These are phyloP conservation scores for Automeris io DNA, from an alignment of 2,888 invertebrate species.

Conservation along the genomic window DNA sequence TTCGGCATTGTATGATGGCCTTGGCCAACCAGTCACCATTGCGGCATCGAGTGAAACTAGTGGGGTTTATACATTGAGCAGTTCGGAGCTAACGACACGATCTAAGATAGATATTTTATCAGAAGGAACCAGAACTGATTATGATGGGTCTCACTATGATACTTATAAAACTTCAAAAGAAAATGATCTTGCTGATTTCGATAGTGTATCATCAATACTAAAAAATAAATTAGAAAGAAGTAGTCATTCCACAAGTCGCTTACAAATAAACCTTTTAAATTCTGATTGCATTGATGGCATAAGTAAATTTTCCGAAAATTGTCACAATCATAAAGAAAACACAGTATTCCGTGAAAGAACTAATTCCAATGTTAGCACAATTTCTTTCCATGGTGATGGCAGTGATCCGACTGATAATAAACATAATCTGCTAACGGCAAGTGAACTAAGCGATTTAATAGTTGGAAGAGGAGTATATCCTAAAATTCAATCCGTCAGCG, in stretches of 20 bases:
- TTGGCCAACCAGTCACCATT: conserved; percentile 75
- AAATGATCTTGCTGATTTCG: conserved; percentile 68
- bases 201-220: conserved; percentile 68
- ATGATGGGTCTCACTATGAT: conserved; percentile 74
- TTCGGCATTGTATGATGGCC: conserved; percentile 76
- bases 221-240: conserved; percentile 70
- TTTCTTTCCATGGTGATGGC: conserved; percentile 91
- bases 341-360: conserved; percentile 79
- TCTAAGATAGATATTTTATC: conserved; percentile 77
- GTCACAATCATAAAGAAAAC: conserved; percentile 65
- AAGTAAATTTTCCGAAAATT: conserved; percentile 44
- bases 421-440: conserved; percentile 86
- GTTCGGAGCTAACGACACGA: conserved; percentile 78
- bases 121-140: conserved; percentile 62
- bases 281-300: conserved; percentile 74
- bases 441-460: conserved; percentile 89
- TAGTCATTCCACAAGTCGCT: conserved; percentile 37
- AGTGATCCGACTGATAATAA: conserved; percentile 90
- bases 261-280: conserved; percentile 38
- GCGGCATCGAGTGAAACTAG: conserved; percentile 88
- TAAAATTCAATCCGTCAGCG: conserved; percentile 84
- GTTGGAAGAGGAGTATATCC: conserved; percentile 88
- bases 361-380: conserved; percentile 88
- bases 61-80: conserved; percentile 89
- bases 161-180: conserved; percentile 75